These are phyloP conservation scores for Lindbergichthys nudifrons DNA, from an alignment of 2,797 vertebrate genomes.

Conservation along the genomic window DNA sequence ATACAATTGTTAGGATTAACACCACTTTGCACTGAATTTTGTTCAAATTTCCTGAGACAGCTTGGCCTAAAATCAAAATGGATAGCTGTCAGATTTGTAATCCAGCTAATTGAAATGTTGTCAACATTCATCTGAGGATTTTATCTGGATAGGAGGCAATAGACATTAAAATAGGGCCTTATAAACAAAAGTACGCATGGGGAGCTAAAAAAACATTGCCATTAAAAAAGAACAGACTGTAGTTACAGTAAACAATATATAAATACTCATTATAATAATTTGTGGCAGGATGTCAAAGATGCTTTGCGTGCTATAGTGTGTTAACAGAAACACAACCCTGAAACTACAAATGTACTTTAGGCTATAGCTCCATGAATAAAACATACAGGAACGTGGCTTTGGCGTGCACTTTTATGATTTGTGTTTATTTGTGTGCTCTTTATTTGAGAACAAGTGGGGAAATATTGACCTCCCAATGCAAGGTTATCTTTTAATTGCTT, in stretches of 20 bases:
- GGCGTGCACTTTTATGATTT: conserved; percentile 34
- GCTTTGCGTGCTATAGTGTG: conserved; percentile 29
- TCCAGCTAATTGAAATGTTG: not conserved
- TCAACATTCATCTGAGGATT: no score
- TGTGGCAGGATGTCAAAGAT: conserved; percentile 19
- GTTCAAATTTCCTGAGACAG: no score
- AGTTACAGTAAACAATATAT: conserved; percentile 11
- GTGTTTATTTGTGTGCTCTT: conserved; percentile 55
- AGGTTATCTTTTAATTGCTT: conserved; percentile 75
- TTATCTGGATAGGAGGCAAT: not conserved
- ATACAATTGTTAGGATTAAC: not conserved
- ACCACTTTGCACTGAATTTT: no score
- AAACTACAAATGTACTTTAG: conserved; percentile 56
- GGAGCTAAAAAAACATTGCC: not conserved
- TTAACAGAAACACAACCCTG: conserved; percentile 35
- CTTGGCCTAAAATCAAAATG: not conserved
- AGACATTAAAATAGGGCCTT: not conserved
- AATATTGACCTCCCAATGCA: conserved; percentile 64
- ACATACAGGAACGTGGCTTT: conserved; percentile 38
- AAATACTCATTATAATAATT: conserved; percentile 46
- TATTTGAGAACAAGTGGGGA: conserved; percentile 54
- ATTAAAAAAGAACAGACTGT: not conserved
- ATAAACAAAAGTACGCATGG: not conserved
- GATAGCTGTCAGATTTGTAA: not conserved
- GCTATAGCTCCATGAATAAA: conserved; percentile 59